These are phyloP conservation scores for Heteropelma amictum DNA, from an alignment of 2,888 invertebrate genomes.

Conservation along the genomic window DNA sequence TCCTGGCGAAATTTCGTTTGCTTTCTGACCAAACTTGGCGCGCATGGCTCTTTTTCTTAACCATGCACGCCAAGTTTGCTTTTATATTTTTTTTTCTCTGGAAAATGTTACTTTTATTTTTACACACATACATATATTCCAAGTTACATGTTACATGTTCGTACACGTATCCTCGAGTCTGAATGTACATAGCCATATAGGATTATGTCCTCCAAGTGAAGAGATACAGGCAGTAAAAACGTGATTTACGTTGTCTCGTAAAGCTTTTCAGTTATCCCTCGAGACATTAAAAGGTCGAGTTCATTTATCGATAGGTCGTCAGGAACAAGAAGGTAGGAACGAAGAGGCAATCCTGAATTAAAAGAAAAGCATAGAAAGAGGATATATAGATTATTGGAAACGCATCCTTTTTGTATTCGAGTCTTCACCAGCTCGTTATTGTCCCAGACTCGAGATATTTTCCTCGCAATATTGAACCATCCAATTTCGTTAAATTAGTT, in stretches of 20 bases:
- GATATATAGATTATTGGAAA: background rate
- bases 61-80: no score
- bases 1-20: no score
- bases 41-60: no score
- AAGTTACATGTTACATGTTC: conserved; percentile 16
- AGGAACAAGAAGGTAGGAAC: background rate
- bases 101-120: no score
- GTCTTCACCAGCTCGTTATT: background rate
- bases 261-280: conserved; percentile 57
- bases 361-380: background rate
- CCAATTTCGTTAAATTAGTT: background rate
- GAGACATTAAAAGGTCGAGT: conserved; percentile 56
- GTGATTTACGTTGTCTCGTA: conserved; percentile 67
- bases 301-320: conserved; percentile 47
- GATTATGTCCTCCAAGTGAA: conserved; percentile 50
- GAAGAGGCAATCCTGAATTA: background rate
- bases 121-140: conserved; percentile 22
- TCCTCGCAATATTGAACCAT: conserved; percentile 5
- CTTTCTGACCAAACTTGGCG: no score
- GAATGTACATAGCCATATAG: conserved; percentile 17
- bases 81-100: conserved; percentile 9
- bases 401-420: no score
- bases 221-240: conserved; percentile 62
- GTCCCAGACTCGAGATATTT: background rate
- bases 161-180: background rate